These are phyloP conservation scores for Hyperopisus bebe DNA, from an alignment of 2,113 vertebrate species.

Conservation along the genomic window DNA sequence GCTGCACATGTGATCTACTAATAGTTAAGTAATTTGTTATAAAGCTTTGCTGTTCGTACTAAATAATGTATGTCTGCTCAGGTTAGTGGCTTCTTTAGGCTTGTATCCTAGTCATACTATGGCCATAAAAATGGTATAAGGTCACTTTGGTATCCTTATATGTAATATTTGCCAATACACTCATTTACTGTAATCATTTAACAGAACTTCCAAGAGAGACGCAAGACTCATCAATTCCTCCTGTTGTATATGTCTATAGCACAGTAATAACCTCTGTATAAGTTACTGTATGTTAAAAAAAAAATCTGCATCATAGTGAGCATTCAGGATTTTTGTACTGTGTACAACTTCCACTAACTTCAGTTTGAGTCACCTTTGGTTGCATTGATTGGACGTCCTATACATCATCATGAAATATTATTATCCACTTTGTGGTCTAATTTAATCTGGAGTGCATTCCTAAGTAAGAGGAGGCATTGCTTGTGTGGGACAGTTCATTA, in stretches of 20 bases:
- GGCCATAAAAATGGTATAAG: background rate
- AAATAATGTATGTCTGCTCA: background rate
- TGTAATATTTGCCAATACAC: background rate
- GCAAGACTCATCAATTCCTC: background rate
- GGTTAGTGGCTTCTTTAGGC: background rate
- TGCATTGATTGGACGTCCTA: background rate
- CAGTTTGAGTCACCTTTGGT: background rate
- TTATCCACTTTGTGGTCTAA: background rate
- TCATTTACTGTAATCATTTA: background rate
- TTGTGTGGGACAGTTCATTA: background rate
- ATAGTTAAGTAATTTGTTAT: background rate
- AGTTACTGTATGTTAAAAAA: background rate
- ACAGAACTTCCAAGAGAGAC: background rate
- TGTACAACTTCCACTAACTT: background rate
- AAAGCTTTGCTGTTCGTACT: background rate
- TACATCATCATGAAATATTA: background rate
- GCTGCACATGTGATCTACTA: background rate
- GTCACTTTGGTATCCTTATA: background rate
- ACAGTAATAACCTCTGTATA: background rate
- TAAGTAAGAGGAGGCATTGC: background rate
- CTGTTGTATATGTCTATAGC: background rate
- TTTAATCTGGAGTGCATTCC: background rate
- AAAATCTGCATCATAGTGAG: background rate
- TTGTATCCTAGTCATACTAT: background rate
- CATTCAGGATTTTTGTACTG: background rate